These are phyloP conservation scores for Drosophila eugracilis DNA, from an alignment of 1,140 invertebrate species.

Conservation along the genomic window DNA sequence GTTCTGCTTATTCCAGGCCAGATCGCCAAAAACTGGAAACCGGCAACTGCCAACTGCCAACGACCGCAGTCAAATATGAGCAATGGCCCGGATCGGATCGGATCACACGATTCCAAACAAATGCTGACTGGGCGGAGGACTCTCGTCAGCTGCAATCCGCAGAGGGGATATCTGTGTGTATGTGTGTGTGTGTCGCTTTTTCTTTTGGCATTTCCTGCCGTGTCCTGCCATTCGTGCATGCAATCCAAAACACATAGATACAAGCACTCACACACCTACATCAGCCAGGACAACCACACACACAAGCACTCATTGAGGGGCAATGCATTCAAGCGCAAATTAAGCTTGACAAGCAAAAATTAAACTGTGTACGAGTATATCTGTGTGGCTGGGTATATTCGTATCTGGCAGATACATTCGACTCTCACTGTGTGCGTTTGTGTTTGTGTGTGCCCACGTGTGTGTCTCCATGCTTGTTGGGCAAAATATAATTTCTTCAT, in stretches of 20 bases:
- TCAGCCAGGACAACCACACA: conserved; percentile 16
- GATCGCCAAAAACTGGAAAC: no score
- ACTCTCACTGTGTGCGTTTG: conserved; percentile 8
- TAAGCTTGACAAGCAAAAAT: conserved; percentile 83
- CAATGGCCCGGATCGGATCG: conserved; percentile 9
- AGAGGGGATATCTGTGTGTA: conserved; percentile 39
- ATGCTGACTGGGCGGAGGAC: conserved; percentile 43
- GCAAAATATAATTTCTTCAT: conserved; percentile 80
- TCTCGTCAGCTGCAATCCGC: conserved; percentile 29
- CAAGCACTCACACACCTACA: conserved; percentile 27
- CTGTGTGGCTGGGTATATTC: conserved; percentile 29
- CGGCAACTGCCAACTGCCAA: conserved; percentile 65
- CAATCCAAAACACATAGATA: conserved; percentile 49
- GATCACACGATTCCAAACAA: conserved; percentile 39
- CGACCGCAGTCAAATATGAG: conserved; percentile 41
- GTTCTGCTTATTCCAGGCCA: conserved; percentile 26
- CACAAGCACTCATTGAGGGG: conserved; percentile 43
- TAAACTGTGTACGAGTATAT: conserved; percentile 74
- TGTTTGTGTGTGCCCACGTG: conserved; percentile 46
- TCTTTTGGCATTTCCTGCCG: conserved; percentile 53
- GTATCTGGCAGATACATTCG: conserved; percentile 35
- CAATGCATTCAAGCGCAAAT: conserved; percentile 82
- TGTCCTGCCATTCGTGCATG: conserved; percentile 59
- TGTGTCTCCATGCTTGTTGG: conserved; percentile 53
- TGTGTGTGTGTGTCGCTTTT: conserved; percentile 31